Evolutionary conservation across 1,140 invertebrate genomes (phyloP).

Genomic region (Philopotamus ludificatus): DNA sequence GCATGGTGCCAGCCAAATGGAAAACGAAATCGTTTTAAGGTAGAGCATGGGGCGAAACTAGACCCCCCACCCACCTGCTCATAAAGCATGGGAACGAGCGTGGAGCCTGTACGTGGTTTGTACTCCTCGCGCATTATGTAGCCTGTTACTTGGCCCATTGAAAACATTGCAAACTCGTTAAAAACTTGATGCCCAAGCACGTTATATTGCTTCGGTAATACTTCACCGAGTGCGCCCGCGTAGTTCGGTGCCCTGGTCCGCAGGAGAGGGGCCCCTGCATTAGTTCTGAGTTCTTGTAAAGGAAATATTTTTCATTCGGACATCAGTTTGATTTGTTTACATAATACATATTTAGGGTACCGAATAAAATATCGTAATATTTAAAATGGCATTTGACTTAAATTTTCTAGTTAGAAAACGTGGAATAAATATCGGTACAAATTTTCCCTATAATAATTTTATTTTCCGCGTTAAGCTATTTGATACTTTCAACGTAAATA

Average conservation of each 20-base stretch:
- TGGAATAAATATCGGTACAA: too few species aligned
- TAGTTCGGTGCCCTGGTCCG: neutral
- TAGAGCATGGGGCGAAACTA: conserved; percentile 5
- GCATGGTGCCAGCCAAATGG: conserved; percentile 36
- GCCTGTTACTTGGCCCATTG: conserved; percentile 40
- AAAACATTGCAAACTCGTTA: conserved; percentile 43
- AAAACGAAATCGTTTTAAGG: conserved; percentile 40
- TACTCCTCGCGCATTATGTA: conserved; percentile 37
- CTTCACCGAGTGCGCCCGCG: conserved; percentile 33
- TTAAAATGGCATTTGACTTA: too few species aligned
- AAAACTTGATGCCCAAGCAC: conserved; percentile 41
- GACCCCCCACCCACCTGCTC: conserved; percentile 1
- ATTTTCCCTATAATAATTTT: too few species aligned
- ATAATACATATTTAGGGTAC: too few species aligned
- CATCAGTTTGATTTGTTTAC: conserved; percentile 30
- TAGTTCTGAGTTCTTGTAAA: neutral
- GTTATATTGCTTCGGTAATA: conserved; percentile 42
- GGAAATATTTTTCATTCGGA: conserved; percentile 37
- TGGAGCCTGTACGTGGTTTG: conserved; percentile 32
- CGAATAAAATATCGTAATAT: too few species aligned
- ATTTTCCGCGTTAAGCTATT: too few species aligned
- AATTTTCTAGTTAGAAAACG: too few species aligned
- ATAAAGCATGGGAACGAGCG: conserved; percentile 23
- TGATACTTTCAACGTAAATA: too few species aligned
- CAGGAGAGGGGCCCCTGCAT: too few species aligned